These are phyloP conservation scores for Coturnix japonica DNA, from an alignment of 2,113 vertebrate genomes.

Conservation along the genomic window DNA sequence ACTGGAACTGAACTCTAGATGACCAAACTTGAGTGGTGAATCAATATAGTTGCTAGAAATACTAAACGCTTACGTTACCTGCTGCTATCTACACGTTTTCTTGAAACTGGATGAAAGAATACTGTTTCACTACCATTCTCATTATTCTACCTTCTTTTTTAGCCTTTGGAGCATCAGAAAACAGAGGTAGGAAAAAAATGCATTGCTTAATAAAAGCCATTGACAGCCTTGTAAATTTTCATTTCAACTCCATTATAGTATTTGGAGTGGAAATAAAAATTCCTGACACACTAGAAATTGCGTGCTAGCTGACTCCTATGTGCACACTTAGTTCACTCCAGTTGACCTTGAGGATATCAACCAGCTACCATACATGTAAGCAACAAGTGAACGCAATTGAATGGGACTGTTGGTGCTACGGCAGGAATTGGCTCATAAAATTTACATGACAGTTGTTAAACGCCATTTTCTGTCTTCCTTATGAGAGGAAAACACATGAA, in stretches of 20 bases:
- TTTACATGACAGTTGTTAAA: neutral
- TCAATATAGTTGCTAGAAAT: fast-evolving
- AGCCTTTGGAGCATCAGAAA: neutral
- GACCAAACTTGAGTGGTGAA: neutral
- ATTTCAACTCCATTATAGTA: neutral
- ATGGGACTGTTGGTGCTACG: neutral
- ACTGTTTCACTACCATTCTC: neutral
- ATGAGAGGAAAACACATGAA: neutral
- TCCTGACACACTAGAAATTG: neutral
- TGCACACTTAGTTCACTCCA: neutral
- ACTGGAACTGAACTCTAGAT: neutral
- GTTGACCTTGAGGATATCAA: neutral
- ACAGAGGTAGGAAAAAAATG: neutral
- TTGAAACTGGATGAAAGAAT: neutral
- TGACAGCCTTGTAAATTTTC: neutral
- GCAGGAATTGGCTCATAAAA: neutral
- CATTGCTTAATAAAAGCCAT: neutral
- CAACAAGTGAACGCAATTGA: neutral
- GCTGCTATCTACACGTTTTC: neutral
- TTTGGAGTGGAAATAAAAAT: neutral
- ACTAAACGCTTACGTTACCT: neutral
- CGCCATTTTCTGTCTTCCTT: neutral
- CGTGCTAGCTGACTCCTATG: neutral
- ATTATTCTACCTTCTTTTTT: neutral
- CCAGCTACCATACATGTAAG: neutral